Evolutionary conservation across 23 tunicate species (phyloP).

Genomic region (Oikopleura albicans): DNA sequence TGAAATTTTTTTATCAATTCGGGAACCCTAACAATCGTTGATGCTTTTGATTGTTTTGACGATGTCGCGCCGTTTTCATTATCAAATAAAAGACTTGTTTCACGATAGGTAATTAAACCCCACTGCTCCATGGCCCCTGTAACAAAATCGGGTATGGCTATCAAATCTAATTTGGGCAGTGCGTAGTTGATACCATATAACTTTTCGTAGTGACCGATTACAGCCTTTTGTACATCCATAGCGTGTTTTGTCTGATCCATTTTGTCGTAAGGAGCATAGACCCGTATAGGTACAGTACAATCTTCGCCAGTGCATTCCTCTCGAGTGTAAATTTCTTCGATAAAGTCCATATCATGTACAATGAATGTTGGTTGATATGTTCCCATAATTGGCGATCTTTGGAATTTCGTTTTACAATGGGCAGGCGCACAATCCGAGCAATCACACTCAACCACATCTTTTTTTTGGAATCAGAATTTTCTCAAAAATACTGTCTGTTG

Average conservation of each 20-base stretch:
- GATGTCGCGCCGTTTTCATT: background rate
- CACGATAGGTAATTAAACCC: slow-evolving; percentile 63
- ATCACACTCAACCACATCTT: background rate
- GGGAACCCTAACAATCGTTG: no score
- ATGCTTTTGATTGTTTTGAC: background rate
- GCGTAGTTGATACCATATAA: slow-evolving; percentile 53
- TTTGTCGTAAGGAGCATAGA: slow-evolving; percentile 42
- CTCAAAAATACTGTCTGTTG: no score
- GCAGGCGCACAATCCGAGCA: background rate
- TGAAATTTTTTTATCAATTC: no score
- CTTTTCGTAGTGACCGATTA: slow-evolving; percentile 31
- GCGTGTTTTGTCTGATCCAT: slow-evolving; percentile 39
- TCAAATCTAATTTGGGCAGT: slow-evolving; percentile 53
- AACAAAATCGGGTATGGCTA: slow-evolving; percentile 85
- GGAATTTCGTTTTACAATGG: background rate
- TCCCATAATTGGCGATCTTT: slow-evolving; percentile 9
- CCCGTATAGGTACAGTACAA: slow-evolving; percentile 22
- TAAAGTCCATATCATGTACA: background rate
- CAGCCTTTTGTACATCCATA: slow-evolving; percentile 25
- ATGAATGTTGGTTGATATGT: slow-evolving; percentile 12
- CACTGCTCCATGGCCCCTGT: slow-evolving; percentile 99
- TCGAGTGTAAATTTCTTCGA: background rate
- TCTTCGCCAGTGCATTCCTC: background rate
- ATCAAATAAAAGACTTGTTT: background rate
- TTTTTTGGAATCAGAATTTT: no score